These are phyloP conservation scores for Drosophila acutilabella DNA, from an alignment of 2,888 invertebrate genomes.

Conservation along the genomic window DNA sequence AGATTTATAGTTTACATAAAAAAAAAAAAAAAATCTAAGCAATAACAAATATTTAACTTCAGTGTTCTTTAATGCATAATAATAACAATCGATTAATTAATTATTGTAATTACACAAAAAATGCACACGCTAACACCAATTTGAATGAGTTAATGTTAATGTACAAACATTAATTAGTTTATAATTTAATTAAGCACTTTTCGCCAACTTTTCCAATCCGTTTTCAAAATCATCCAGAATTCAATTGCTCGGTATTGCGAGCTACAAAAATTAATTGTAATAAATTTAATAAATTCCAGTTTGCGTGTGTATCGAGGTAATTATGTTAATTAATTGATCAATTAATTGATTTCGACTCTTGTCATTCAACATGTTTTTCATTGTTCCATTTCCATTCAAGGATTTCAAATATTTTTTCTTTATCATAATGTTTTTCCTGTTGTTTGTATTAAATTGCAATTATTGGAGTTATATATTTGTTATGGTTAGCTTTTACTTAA, in stretches of 20 bases:
- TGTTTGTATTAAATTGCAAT: conserved; percentile 31
- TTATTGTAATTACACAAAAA: conserved; percentile 15
- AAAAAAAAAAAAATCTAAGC: conserved; percentile 32
- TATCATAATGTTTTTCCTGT: conserved; percentile 25
- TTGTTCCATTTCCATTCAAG: conserved; percentile 2
- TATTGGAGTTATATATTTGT: conserved; percentile 40
- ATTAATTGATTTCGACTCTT: not conserved
- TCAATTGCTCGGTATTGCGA: conserved; percentile 4
- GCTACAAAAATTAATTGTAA: not conserved
- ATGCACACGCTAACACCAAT: conserved; percentile 11
- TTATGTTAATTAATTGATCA: conserved; percentile 2
- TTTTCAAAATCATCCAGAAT: conserved; percentile 3
- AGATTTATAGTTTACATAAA: conserved; percentile 77
- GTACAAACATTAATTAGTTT: conserved; percentile 12
- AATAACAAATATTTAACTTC: conserved; percentile 49
- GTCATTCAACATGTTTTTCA: conserved; percentile 11
- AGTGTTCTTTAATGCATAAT: conserved; percentile 46
- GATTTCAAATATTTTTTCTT: conserved; percentile 14
- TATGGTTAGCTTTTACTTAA: conserved; percentile 21
- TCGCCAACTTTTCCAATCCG: not conserved
- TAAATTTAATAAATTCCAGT: not conserved
- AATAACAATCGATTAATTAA: conserved; percentile 19
- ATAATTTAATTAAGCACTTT: conserved; percentile 13
- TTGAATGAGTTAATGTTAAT: conserved; percentile 15
- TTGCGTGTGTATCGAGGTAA: not conserved